A percentile compares a stretch with the other conserved stretches of the same genome.
These are phyloP conservation scores for Trissonchulus sp. DNA, from an alignment of 2,888 invertebrate genomes.

Conservation along the genomic window DNA sequence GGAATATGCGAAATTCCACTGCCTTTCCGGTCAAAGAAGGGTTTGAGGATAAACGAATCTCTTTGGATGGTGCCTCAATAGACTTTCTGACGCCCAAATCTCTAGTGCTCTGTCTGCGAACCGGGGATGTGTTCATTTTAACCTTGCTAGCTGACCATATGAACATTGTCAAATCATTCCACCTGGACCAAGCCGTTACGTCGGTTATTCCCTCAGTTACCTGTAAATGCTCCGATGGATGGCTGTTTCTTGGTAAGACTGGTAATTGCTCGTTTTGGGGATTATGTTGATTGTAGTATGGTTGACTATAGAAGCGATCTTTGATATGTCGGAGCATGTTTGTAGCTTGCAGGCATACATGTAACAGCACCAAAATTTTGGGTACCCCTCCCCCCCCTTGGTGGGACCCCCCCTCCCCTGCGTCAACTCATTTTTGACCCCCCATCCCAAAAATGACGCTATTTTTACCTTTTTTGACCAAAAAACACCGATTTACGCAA, in stretches of 20 bases:
- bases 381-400: too few species aligned
- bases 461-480: too few species aligned
- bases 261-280: too few species aligned
- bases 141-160: constrained; percentile 89
- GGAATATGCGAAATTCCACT: constrained; percentile 77
- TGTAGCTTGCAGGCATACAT: too few species aligned
- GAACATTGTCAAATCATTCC: constrained; percentile 82
- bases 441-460: too few species aligned
- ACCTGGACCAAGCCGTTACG: constrained; percentile 80
- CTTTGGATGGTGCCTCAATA: constrained; percentile 54
- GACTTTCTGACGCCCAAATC: constrained; percentile 76
- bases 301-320: too few species aligned
- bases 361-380: too few species aligned
- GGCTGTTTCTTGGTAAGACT: constrained; percentile 84
- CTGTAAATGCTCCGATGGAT: constrained; percentile 85
- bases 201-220: constrained; percentile 58
- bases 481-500: too few species aligned
- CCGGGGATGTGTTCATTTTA: constrained; percentile 85
- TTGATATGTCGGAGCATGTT: too few species aligned
- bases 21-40: constrained; percentile 62
- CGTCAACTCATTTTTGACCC: too few species aligned
- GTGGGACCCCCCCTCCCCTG: too few species aligned
- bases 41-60: constrained; percentile 28
- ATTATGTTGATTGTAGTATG: too few species aligned
- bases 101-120: constrained; percentile 78